Evolutionary conservation across 2,888 invertebrate species (phyloP).

Genomic region (Leptinotarsa juncta): DNA sequence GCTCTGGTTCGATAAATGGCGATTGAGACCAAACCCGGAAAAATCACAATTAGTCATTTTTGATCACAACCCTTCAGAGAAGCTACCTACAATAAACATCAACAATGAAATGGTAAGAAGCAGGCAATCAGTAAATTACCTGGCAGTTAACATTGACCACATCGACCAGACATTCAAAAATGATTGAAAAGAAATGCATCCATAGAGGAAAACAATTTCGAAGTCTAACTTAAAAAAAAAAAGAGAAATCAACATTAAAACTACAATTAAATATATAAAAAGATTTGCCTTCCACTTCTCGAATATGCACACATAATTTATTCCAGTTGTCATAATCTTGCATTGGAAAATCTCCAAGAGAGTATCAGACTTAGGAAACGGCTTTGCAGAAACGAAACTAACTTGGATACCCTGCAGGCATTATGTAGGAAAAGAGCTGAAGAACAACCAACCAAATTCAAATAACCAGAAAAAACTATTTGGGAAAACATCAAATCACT

Average conservation of each 20-base stretch:
- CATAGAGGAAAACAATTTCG: background rate
- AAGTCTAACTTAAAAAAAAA: background rate
- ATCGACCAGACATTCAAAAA: background rate
- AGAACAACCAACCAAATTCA: no score
- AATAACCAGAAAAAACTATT: no score
- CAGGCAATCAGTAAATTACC: background rate
- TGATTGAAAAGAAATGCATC: background rate
- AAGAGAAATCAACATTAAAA: background rate
- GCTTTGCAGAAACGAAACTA: no score
- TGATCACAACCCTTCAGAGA: background rate
- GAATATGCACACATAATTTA: background rate
- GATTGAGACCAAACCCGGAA: background rate
- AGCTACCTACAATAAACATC: background rate
- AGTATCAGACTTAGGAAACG: no score
- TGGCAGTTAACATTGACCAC: background rate
- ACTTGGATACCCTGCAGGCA: no score
- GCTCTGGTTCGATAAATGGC: background rate
- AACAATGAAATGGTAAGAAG: background rate
- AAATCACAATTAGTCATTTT: background rate
- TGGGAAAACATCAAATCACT: no score
- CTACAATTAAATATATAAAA: background rate
- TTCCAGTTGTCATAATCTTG: background rate
- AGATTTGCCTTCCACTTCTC: background rate
- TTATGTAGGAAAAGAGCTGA: no score
- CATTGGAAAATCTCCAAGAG: background rate